Evolutionary conservation across 2,113 vertebrate species (phyloP), one percentile per base, ranked within the genome.

Genomic region (Ceyx cyanopectus): DNA sequence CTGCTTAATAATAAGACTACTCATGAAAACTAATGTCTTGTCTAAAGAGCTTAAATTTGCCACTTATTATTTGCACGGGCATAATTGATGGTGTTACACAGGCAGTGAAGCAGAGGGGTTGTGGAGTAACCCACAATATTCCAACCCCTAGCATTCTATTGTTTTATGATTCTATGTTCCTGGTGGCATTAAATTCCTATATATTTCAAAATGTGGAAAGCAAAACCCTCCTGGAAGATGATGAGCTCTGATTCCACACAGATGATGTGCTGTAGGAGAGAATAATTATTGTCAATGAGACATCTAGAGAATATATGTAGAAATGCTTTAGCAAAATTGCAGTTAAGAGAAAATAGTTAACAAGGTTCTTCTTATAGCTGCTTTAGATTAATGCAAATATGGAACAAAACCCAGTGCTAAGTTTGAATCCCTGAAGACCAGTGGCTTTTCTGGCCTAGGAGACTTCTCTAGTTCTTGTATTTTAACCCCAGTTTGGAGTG

Each of bases 311-410:
- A 46, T 14, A 8, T 22, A 9, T 4, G 23, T 26, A 54, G 30
- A 32, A 45, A 63, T 11, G 20, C 20, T 85, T 57, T 5, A 82
- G 54, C 32, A 79, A 5, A 13, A 50, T 1, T 40, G 46, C 26
- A 29, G 9, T 21, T 84, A 81, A 68, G 19, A 65, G 62, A 37
- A 51, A 63, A 23, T 8, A 48, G 65, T 2, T 13, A 74, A 45
- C 13, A 8, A 14, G 10, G 56, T 18, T 29, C 40, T 62, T 66
- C 41, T 23, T 2, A 2, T 5, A 0, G 0, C 14, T 46, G 30
- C 12, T 76, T 37, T 30, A 34, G 43, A 56, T n/a, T 8, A 48
- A 29, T 66, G 22, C 17, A 57, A 68, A 23, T 14, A 10, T 3
- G 20, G 45, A 26, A 6, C 5, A 14, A 29, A 57, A 72, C 45